Base-by-base conservation (phyloP, 2,113 vertebrate genomes). In the Heterotilapia buettikoferi region DNA sequence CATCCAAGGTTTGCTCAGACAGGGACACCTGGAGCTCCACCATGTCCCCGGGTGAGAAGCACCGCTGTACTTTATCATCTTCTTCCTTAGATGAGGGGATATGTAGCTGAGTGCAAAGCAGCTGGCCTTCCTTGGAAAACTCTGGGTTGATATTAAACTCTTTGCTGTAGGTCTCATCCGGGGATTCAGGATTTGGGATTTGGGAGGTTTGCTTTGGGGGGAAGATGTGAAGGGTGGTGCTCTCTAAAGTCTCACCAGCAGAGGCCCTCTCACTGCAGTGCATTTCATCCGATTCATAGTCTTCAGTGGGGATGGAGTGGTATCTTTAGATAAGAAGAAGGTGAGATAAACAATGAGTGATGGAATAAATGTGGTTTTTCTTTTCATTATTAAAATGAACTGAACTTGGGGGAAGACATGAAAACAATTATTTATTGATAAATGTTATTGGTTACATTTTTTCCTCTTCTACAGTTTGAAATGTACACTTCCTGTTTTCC, bases 21-120 rank as follows among this genome's bases (percentile, higher is more conserved):
- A 99, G 95, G 52, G 97, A 97, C 84, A 98, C 90, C 91, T 99
- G 98, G 68, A 99, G 92, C 95, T 99, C 97, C 4, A 99, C 96
- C 92, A 97, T 63, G 38, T 96, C 59, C 56, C 97, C 96, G 5
- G 95, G 94, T 68, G 89, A 94, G 56, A 95, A 94, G 68, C 89
- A 88, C 86, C 87, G 38, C 73, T 83, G 89, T 50, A 84, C 79
- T 80, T 87, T 89, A 76, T 80, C 89, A 29, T 52, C 90, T 76
- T 38, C 91, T 82, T 91, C 84, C 85, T 92, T 96, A 79, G 76
- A 40, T 26, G 86, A 52, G 18, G 94, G 84, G 53, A 81, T 80
- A 16, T 91, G 90, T 13, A 92, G 76, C 68, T 95, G 66, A 3
- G 94, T 93, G 59, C 85, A 92, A 84, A 90, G 79, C 85, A 87